Base-by-base conservation (phyloP, 1,140 invertebrate species). In the Drosophila sulfurigaster region DNA sequence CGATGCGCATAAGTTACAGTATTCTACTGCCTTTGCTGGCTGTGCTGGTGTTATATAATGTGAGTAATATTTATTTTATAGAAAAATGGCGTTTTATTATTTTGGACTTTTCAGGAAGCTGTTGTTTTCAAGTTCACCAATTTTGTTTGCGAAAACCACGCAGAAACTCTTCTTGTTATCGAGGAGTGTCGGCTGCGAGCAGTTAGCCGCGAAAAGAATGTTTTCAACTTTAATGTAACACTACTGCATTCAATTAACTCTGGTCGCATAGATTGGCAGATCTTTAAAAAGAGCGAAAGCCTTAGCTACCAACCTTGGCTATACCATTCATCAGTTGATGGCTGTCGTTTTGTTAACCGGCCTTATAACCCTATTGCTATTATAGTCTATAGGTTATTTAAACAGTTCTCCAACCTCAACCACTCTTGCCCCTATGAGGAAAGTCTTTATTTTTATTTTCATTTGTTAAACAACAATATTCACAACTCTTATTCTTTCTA, bases 341-440 rank as follows among this genome's bases (percentile, higher is more conserved):
- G n/a, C 6, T 65, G 63, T 10, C 35, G 38, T 4, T 65, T 65
- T 32, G 2, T 54, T 0, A 52, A 45, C 8, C 51, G 25, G 6
- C 25, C 49, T 5, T 54, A 54, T n/a, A 52, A 64, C 16, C 62
- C 62, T 2, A 10, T 65, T 43, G 62, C 62, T 10, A 65, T 54
- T 4, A 8, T 65, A 0, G 38, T 54, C 4, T 30, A 54, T 11
- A 65, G 16, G 2, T 11, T 65, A 0, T 45, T 65, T 2, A 65
- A 54, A n/a, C 8, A 5, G 1, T 54, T 28, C 25, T 15, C 48
- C 15, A 65, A 54, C 20, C 0, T 65, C 0, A 65, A 65, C 10
- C 62, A 65, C 35, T 45, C n/a, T 8, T 65, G 49, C 10, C 63
- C 63, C 5, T 65, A 54, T 13, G 8, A 8, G n/a, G 49, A 25